A percentile compares a stretch with the other conserved stretches of the same genome.
Conservation (phyloP, 2,888 invertebrate genomes). For the Eilema griseolum region DNA sequence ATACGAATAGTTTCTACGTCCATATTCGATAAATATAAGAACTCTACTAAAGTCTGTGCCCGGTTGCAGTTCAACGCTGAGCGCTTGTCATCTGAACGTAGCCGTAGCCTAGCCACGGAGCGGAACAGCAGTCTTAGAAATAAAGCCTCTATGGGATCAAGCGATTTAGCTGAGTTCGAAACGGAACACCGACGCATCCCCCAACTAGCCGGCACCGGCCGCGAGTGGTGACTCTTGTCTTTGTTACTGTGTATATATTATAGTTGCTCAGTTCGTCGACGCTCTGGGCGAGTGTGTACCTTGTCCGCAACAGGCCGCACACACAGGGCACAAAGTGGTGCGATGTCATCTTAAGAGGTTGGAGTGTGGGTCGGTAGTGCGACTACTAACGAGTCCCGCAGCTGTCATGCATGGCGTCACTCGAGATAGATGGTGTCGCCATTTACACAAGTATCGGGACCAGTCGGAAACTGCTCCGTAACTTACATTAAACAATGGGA, state of each 20-base stretch:
- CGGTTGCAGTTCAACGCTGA: no score
- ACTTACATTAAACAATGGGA: not conserved
- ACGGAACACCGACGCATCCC: not conserved
- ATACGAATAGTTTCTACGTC: no score
- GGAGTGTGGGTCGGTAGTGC: conserved; percentile 13
- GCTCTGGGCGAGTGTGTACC: not conserved
- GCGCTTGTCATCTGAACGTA: no score
- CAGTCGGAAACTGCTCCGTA: not conserved
- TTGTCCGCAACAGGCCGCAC: not conserved
- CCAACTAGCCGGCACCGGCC: not conserved
- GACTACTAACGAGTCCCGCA: conserved; percentile 22
- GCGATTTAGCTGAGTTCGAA: not conserved
- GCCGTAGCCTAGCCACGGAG: no score
- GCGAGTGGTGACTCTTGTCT: not conserved
- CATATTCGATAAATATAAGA: no score
- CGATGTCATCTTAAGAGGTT: conserved; percentile 47
- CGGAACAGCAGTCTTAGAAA: not conserved
- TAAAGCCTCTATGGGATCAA: not conserved
- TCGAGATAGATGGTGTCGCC: not conserved
- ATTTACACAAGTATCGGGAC: not conserved
- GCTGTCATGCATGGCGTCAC: conserved; percentile 7
- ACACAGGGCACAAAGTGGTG: conserved; percentile 31
- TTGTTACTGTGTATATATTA: not conserved
- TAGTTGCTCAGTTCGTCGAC: not conserved
- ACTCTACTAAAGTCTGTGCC: no score